Evolutionary conservation across 1,140 invertebrate genomes (phyloP).

Genomic region (Achroia grisella): DNA sequence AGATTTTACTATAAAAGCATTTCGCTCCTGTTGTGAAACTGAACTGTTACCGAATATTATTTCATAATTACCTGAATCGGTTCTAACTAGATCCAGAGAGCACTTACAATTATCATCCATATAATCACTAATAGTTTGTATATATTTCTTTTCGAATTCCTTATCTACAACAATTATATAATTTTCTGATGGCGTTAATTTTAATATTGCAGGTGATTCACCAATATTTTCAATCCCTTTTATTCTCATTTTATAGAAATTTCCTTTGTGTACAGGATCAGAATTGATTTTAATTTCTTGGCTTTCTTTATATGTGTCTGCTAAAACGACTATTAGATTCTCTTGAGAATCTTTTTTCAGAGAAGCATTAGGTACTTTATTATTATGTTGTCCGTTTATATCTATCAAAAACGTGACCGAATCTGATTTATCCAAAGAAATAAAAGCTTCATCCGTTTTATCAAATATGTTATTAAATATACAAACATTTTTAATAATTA

Average conservation of each 20-base stretch:
- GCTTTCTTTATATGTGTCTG: slow-evolving; percentile 1
- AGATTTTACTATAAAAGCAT: slow-evolving; percentile 34
- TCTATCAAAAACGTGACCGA: slow-evolving; percentile 1
- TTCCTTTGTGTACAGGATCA: not conserved
- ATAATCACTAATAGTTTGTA: slow-evolving; percentile 17
- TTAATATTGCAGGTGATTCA: slow-evolving; percentile 25
- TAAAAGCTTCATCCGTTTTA: not conserved
- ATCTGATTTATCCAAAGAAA: not conserved
- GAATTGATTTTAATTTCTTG: not conserved
- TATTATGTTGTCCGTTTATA: not conserved
- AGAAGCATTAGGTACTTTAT: slow-evolving; percentile 13
- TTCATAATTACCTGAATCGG: slow-evolving; percentile 13
- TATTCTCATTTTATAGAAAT: slow-evolving; percentile 20
- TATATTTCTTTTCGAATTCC: slow-evolving; percentile 42
- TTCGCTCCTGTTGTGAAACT: slow-evolving; percentile 7
- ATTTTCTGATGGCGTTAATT: slow-evolving; percentile 28
- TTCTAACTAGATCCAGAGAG: slow-evolving; percentile 1
- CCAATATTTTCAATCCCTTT: slow-evolving; percentile 10
- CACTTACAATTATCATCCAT: slow-evolving; percentile 9
- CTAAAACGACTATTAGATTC: slow-evolving; percentile 10
- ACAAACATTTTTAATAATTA: not conserved
- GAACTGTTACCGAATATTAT: slow-evolving; percentile 20
- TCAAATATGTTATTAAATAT: not conserved
- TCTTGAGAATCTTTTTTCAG: slow-evolving; percentile 11
- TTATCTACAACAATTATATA: slow-evolving; percentile 42